These are phyloP conservation scores for Mastomys natalensis DNA, from an alignment of 2,113 vertebrate species.

Conservation along the genomic window DNA sequence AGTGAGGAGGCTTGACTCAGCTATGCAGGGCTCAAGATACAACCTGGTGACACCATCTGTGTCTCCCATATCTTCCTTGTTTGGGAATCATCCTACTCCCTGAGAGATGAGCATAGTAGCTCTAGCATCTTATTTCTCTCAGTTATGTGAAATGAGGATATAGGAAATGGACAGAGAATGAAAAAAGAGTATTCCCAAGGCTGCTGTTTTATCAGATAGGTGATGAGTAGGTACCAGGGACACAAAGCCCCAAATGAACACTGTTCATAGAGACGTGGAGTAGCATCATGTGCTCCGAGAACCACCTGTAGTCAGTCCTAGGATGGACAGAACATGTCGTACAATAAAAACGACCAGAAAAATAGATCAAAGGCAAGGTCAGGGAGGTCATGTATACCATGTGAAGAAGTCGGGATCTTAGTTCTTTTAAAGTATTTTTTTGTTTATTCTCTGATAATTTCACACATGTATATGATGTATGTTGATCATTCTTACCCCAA, in stretches of 20 bases:
- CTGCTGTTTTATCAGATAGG: background rate
- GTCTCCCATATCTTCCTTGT: background rate
- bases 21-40: background rate
- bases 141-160: background rate
- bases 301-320: background rate
- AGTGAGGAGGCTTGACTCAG: background rate
- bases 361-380: background rate
- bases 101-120: background rate
- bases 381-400: too few species aligned
- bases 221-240: background rate
- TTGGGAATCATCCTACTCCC: background rate
- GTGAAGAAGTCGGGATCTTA: conserved; percentile 16
- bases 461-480: background rate
- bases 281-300: background rate
- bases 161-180: background rate
- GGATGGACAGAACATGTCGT: background rate
- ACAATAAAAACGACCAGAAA: background rate
- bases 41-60: background rate
- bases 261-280: background rate
- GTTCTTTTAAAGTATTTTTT: background rate
- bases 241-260: background rate
- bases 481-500: background rate
- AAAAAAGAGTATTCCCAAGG: background rate
- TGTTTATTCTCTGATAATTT: background rate
- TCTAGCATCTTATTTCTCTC: background rate